Conservation (phyloP, 1,140 invertebrate species). For the Holotrichia oblita region DNA sequence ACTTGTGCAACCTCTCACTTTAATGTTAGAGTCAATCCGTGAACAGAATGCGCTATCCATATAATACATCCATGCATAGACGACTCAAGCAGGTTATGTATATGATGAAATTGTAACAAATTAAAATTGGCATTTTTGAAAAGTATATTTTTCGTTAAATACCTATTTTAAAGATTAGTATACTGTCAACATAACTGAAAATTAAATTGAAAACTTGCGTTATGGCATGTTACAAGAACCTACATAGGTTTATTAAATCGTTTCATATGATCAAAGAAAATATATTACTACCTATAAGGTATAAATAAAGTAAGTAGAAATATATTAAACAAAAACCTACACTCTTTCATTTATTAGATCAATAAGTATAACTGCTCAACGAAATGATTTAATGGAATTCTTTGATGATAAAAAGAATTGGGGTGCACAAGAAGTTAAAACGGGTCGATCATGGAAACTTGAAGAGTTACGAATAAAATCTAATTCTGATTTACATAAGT, state of each 20-base stretch:
- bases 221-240: background rate
- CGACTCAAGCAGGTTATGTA: no score
- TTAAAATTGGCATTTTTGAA: no score
- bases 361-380: slow-evolving; percentile 57
- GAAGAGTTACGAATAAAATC: slow-evolving; percentile 96
- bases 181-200: no score
- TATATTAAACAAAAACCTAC: background rate
- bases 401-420: slow-evolving; percentile 92
- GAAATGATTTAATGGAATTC: slow-evolving; percentile 83
- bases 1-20: no score
- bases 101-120: no score
- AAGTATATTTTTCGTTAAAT: no score
- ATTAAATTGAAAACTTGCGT: no score
- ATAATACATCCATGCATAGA: no score
- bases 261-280: slow-evolving; percentile 10
- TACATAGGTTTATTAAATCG: background rate
- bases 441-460: slow-evolving; percentile 87
- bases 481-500: slow-evolving; percentile 95
- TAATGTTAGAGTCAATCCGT: no score
- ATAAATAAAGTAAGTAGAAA: background rate
- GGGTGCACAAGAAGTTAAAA: slow-evolving; percentile 78
- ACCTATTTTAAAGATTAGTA: no score
- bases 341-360: background rate
- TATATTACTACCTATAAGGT: background rate
- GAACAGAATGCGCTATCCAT: no score